phyloP scores from a whole-genome alignment of 2,797 vertebrate genomes.

The Schizopygopsis pylzovi region DNA sequence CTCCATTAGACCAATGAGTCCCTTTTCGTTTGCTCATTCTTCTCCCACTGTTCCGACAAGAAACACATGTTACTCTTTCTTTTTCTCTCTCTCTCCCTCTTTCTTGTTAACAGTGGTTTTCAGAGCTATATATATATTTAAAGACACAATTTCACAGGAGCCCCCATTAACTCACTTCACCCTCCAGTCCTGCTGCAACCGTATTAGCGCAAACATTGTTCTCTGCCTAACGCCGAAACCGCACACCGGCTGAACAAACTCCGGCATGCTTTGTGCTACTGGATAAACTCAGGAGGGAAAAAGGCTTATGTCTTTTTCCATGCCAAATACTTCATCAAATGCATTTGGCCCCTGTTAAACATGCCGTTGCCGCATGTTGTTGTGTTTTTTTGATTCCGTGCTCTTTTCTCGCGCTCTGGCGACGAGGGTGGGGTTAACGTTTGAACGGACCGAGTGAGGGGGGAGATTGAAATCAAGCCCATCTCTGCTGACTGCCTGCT shows the following conservation, averaged over 20 bases:
- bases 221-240: neutral
- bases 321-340: slow-evolving; percentile 39
- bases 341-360: slow-evolving; percentile 26
- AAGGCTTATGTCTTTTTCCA: neutral
- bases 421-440: slow-evolving; percentile 34
- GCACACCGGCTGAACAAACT: neutral
- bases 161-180: slow-evolving; percentile 10
- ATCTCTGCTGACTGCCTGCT: slow-evolving; percentile 58
- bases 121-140: slow-evolving; percentile 63
- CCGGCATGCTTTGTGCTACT: slow-evolving; percentile 1
- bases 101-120: slow-evolving; percentile 74
- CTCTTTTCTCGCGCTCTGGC: slow-evolving; percentile 7
- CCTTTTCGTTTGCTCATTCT: slow-evolving; percentile 76
- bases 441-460: slow-evolving; percentile 37
- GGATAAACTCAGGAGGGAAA: neutral
- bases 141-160: slow-evolving; percentile 55
- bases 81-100: slow-evolving; percentile 55
- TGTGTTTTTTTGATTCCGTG: neutral
- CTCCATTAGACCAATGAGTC: slow-evolving; percentile 87
- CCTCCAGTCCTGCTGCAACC: neutral
- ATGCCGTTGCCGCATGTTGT: neutral
- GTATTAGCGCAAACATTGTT: slow-evolving; percentile 33
- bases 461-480: slow-evolving; percentile 60
- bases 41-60: slow-evolving; percentile 79
- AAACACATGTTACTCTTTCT: slow-evolving; percentile 73